phyloP scores from a whole-genome alignment of 2,888 invertebrate species.

The Polyommatus iphigenia region DNA sequence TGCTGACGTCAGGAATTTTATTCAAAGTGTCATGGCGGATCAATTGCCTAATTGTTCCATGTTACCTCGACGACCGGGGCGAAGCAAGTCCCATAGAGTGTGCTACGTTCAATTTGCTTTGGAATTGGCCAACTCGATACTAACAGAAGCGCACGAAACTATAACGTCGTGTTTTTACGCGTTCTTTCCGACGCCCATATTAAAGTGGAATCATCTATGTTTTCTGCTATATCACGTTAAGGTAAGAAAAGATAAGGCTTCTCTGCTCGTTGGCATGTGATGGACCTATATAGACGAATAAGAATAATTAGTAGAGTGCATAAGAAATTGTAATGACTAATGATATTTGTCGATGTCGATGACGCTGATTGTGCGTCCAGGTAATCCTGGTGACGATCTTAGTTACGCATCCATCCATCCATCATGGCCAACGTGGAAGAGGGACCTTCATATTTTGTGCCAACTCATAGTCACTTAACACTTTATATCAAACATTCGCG shows the following conservation, averaged over 20 bases:
- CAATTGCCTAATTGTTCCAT: constrained; percentile 65
- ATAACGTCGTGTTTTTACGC: constrained; percentile 96
- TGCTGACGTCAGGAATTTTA: constrained; percentile 89
- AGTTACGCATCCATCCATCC: too few species aligned
- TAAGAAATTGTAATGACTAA: too few species aligned
- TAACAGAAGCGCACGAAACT: constrained; percentile 94
- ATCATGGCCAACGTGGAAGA: too few species aligned
- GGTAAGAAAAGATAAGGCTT: constrained; percentile 59
- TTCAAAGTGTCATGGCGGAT: constrained; percentile 91
- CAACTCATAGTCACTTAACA: too few species aligned
- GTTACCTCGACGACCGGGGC: constrained; percentile 61
- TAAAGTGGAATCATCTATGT: constrained; percentile 96
- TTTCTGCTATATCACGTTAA: constrained; percentile 86
- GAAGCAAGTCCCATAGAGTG: constrained; percentile 63
- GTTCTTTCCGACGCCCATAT: constrained; percentile 95
- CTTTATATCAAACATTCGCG: background rate
- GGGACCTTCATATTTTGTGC: too few species aligned
- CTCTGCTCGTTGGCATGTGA: too few species aligned
- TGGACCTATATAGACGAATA: too few species aligned
- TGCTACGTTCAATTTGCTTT: constrained; percentile 74
- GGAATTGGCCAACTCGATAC: constrained; percentile 85
- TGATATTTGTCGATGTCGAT: too few species aligned
- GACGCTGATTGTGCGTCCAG: too few species aligned
- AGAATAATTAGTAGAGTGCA: too few species aligned
- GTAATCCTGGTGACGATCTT: too few species aligned